Evolutionary conservation across 2,113 vertebrate genomes (phyloP), one percentile per base, ranked within the genome.

Genomic region (Semnornis frantzii): DNA sequence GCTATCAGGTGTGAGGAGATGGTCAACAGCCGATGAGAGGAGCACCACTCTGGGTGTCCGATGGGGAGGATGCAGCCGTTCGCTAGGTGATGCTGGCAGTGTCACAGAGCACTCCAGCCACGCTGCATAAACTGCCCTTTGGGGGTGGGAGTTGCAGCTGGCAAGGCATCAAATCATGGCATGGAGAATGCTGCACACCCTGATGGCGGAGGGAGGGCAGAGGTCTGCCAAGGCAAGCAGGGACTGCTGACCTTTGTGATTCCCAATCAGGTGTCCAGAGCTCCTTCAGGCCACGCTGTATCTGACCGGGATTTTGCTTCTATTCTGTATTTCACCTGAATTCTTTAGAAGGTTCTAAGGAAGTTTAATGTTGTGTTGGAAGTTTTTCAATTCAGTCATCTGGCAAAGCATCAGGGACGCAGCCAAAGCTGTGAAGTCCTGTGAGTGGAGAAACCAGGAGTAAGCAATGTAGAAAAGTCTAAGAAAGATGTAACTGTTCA

Each of bases 41-140:
- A 83, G 10, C 14, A 62, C 50, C 33, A 34, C 28, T 27, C 28
- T 72, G n/a, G n/a, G 44, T 83, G 37, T 63, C 64, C 87, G 13
- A 12, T 3, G 55, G 82, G 68, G 37, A 57, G 33, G 31, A 79
- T 2, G 0, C 11, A 30, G 69, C 9, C 4, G 3, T 81, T 74
- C 48, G 23, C 75, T 54, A 11, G 19, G 62, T 75, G 83, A 68
- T 1, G 4, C 57, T 76, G 85, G 42, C 72, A 39, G 79, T 44
- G 39, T 57, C 85, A 59, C 39, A 30, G 33, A 42, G 31, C 4
- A 2, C 62, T 64, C 34, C 73, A 48, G 62, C 69, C 50, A 23
- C 0, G 2, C 69, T 48, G 3, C 19, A 5, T 58, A 20, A 80
- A 52, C 34, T 0, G 0, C 62, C 27, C 1, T 3, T 6, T 1